These are phyloP conservation scores for Pachypanchax playfairii DNA, from an alignment of 2,113 vertebrate species.

Conservation along the genomic window DNA sequence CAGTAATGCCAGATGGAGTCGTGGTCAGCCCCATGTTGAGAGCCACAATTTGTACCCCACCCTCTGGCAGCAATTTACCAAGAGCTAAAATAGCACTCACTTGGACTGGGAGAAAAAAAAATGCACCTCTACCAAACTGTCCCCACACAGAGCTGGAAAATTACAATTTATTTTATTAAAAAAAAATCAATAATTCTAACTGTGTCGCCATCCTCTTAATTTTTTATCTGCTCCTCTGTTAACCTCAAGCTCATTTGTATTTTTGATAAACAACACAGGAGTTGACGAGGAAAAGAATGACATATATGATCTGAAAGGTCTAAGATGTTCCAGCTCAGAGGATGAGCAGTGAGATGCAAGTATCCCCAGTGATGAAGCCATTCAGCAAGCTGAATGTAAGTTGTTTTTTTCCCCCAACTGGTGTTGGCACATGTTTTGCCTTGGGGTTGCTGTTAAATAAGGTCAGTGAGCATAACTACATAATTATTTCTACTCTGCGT, in stretches of 20 bases:
- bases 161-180: constrained; percentile 63
- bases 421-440: constrained; percentile 47
- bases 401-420: constrained; percentile 60
- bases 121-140: constrained; percentile 44
- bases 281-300: constrained; percentile 3
- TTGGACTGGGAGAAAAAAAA: constrained; percentile 34
- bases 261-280: constrained; percentile 66
- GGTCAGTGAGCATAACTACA: constrained; percentile 53
- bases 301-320: constrained; percentile 45
- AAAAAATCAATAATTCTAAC: constrained; percentile 64
- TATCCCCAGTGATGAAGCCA: constrained; percentile 31
- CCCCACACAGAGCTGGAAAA: constrained; percentile 57
- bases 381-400: neutral
- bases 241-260: constrained; percentile 53
- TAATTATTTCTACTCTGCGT: constrained; percentile 60
- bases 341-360: constrained; percentile 32
- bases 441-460: constrained; percentile 47
- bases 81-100: constrained; percentile 52
- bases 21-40: constrained; percentile 46
- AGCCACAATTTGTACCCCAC: constrained; percentile 52
- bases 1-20: constrained; percentile 58
- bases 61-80: constrained; percentile 50
- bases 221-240: constrained; percentile 39
- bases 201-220: constrained; percentile 32
- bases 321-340: constrained; percentile 17